Percentiles rank a stretch among this genome's conserved stretches.
phyloP scores from a whole-genome alignment of 2,113 vertebrate species.

The Chauna torquata region DNA sequence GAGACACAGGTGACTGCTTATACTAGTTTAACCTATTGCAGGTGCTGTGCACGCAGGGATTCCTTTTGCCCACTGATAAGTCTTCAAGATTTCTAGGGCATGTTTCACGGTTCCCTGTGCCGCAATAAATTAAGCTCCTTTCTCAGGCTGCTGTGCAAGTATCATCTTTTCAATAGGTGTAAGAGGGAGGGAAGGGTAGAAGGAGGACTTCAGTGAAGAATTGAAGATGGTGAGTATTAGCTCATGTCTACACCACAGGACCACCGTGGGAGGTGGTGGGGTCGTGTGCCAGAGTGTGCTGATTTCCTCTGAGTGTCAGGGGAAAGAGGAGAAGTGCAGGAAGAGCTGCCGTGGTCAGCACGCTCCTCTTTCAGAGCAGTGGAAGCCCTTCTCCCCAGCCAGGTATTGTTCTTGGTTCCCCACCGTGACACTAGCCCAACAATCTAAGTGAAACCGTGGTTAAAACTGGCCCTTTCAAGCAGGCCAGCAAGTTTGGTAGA shows the following conservation, averaged over 20 bases:
- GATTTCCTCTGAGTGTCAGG: background rate
- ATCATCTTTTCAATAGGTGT: background rate
- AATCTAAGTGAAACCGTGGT: background rate
- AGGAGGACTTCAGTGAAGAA: background rate
- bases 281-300: background rate
- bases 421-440: slow-evolving; percentile 1
- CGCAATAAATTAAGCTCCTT: background rate
- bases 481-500: background rate
- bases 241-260: background rate
- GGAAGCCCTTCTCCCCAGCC: slow-evolving; percentile 8
- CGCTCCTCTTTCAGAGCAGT: background rate
- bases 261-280: background rate
- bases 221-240: background rate
- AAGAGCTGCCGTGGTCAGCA: slow-evolving; percentile 1
- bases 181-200: background rate
- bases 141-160: background rate
- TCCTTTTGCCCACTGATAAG: background rate
- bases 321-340: background rate
- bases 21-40: background rate
- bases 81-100: background rate
- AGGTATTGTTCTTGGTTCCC: slow-evolving; percentile 42
- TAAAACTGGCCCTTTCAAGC: background rate
- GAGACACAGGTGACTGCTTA: background rate
- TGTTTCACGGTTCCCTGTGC: background rate
- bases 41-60: background rate